Conservation (phyloP, 2,888 invertebrate genomes). For the Caradrina clavipalpis region DNA sequence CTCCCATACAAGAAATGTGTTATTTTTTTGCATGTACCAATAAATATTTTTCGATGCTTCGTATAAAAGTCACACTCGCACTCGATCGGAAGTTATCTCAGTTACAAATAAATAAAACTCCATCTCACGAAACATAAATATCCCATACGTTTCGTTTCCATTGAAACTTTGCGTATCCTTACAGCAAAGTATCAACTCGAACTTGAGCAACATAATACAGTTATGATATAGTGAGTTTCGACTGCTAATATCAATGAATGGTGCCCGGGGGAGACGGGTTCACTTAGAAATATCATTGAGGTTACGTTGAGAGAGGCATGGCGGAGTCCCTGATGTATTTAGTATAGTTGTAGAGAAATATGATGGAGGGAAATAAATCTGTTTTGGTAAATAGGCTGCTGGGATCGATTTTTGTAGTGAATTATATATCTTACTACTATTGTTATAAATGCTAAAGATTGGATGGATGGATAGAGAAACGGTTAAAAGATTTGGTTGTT, state of each 20-base stretch:
- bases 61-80: no score
- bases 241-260: slow-evolving; percentile 80
- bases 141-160: slow-evolving; percentile 38
- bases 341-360: slow-evolving; percentile 54
- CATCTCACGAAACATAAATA: slow-evolving; percentile 9
- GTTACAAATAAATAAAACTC: background rate
- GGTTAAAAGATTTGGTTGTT: no score
- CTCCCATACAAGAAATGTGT: no score
- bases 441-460: no score
- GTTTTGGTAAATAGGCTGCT: slow-evolving; percentile 42
- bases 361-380: slow-evolving; percentile 57
- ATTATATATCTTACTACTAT: background rate
- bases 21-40: no score
- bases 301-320: slow-evolving; percentile 62
- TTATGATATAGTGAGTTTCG: slow-evolving; percentile 72
- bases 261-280: slow-evolving; percentile 71
- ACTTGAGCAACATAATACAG: slow-evolving; percentile 65
- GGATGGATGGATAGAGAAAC: no score
- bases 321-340: slow-evolving; percentile 61
- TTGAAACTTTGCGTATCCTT: slow-evolving; percentile 50
- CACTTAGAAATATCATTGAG: slow-evolving; percentile 71
- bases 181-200: slow-evolving; percentile 56
- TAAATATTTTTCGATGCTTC: no score
- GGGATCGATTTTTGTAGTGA: background rate
- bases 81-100: no score